Base-by-base conservation (phyloP, 1,140 invertebrate species). In the Ceratina australensis region DNA sequence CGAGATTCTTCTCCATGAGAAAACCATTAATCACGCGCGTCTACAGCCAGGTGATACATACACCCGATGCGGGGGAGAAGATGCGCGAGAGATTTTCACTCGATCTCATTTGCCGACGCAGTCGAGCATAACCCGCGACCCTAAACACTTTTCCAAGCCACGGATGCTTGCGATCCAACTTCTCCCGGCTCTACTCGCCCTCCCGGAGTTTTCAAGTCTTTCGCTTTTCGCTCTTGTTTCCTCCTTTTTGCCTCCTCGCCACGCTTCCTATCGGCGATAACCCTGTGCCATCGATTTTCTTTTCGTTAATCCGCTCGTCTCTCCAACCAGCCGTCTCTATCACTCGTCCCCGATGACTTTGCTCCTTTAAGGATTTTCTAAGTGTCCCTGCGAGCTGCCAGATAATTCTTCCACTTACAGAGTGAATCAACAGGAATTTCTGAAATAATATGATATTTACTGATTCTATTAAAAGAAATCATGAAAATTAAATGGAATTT, bases 51-150 rank as follows among this genome's bases (percentile, higher is more conserved):
- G 78, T 84, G 83, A 84, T 84, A 84, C 83, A 78, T 78, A 33
- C 5, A 33, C 81, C 82, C 69, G 26, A 26, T 65, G 49, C 47
- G 64, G 26, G 61, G 78, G 74, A 81, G n/a, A 78, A 54, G 81
- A 56, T 69, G 74, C 75, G 76, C 72, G 66, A 75, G 47, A 67
- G 66, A 71, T 79, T 84, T 84, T 85, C 83, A 72, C 69, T 84
- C 82, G 74, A 85, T 84, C 83, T 84, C 83, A 84, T 84, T 84
- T 84, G 82, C 78, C 73, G 82, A 68, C 49, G 79, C 78, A 84
- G 68, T 72, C 82, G 71, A 72, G 82, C 83, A 83, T 79, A 84
- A 84, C 83, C 73, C 71, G 65, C 66, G 78, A 84, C 60, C 67
- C 83, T 84, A 84, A 84, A 84, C 82, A 84, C 79, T 84, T 85